Base-by-base conservation (phyloP, 2,797 vertebrate genomes). In the Lagorchestes hirsutus region DNA sequence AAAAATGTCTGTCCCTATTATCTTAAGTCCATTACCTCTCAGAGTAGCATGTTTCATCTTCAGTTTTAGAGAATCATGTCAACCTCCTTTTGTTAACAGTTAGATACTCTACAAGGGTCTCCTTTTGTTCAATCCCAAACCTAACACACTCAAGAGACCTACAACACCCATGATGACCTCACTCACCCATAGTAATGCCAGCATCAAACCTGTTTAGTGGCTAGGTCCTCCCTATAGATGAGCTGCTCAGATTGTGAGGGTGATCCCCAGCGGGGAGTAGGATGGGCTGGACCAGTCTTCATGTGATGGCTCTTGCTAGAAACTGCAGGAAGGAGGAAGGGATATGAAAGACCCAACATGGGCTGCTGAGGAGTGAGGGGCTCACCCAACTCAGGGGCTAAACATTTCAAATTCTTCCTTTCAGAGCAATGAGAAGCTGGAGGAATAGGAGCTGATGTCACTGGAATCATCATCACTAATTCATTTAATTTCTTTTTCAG, bases 401-500 rank as follows among this genome's bases (percentile, higher is more conserved):
- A 46, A 82, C n/a, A 46, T 1, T 82, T 82, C 22, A 46, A 74
- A 82, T 82, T 82, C n/a, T 82, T 40, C 40, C 74, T 82, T 82
- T 82, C 74, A 82, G 40, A 82, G 74, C 74, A 82, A 82, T 24
- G 40, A 24, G 22, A 24, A 82, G 50, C 34, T 97, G 94, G 90
- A 67, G 93, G 91, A 91, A 46, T 93, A 6, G 18, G n/a, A 56
- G 90, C 58, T 97, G 97, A 98, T 54, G 92, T 97, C 98, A 98
- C 96, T 56, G 67, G 93, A 90, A 96, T 50, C 27, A 82, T 40
- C 93, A 50, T 54, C 58, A 95, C 55, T 97, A 91, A 96, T 97
- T 96, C 91, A 91, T 90, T 90, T 97, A 93, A 97, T 96, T 97
- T 96, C 95, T 82, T 82, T 82, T 82, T 82, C 40, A 46, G 74